Percentiles rank a stretch among this genome's conserved stretches.
Evolutionary conservation across 2,797 vertebrate species (phyloP).

Genomic region (Enteromius treurensis): DNA sequence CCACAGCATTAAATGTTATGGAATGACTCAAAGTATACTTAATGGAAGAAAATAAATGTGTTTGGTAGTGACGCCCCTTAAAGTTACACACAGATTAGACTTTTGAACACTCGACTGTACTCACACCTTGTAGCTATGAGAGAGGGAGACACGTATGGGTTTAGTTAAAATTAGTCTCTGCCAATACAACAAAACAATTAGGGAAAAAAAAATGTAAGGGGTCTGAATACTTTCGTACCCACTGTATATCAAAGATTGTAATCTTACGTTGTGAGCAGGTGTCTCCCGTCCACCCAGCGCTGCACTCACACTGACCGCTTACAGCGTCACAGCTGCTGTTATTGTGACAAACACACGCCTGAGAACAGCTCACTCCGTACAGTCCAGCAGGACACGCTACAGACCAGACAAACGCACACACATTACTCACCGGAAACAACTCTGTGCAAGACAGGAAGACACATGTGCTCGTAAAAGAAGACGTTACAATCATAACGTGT

Average conservation of each 20-base stretch:
- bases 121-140: no score
- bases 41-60: no score
- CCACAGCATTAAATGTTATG: no score
- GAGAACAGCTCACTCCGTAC: constrained; percentile 87
- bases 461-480: neutral
- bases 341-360: constrained; percentile 83
- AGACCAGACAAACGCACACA: constrained; percentile 32
- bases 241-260: neutral
- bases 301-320: constrained; percentile 83
- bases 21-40: no score
- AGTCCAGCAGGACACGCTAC: constrained; percentile 82
- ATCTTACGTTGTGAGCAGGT: constrained; percentile 84
- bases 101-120: no score
- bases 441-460: neutral
- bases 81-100: no score
- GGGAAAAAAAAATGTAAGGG: no score
- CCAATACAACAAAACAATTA: no score
- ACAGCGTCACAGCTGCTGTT: constrained; percentile 82
- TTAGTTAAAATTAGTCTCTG: no score
- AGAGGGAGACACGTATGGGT: no score
- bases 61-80: no score
- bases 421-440: constrained; percentile 39
- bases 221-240: no score
- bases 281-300: constrained; percentile 85
- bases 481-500: neutral